Evolutionary conservation across 2,113 vertebrate species (phyloP), one percentile per base, ranked within the genome.

Genomic region (Platysternon megacephalum): DNA sequence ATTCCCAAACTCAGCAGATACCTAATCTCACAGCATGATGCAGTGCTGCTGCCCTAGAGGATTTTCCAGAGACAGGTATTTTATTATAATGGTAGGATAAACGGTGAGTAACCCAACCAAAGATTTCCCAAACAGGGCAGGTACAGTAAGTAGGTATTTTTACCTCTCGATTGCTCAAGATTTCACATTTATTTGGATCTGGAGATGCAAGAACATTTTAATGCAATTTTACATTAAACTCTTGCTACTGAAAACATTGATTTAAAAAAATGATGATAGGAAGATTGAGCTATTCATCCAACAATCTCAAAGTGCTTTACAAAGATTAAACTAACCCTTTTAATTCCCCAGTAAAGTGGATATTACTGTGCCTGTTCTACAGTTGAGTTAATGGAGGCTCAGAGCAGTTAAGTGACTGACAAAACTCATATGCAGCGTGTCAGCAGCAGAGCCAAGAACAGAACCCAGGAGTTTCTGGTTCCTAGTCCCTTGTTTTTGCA

Each of bases 11-110:
- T 88, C 93, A 93, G 96, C 93, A 94, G 90, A 94, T 81, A 93
- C 86, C 87, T 88, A 79, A 95, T 94, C 90, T 93, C 93, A 88
- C 96, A 95, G 82, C 53, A 0, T 48, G 85, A 92, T 16, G 19
- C 68, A 42, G 76, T 48, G 87, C 2, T 92, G 81, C 89, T 95
- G 96, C 93, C 96, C 93, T 90, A 90, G 79, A 95, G 92, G 89
- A 93, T 92, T 94, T 97, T 94, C 81, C 90, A 61, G 87, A 79
- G 95, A 88, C 74, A 89, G 82, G 52, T 92, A 95, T 95, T 95
- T 96, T 96, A 95, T 48, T 91, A 84, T 84, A 93, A 58, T 97
- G 91, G 87, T 89, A 92, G 74, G 94, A 84, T 56, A 94, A 96
- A 78, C 2, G 74, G 87, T 13, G 82, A 95, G 85, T 51, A 96